phyloP scores from a whole-genome alignment of 2,113 vertebrate genomes.

The Oreotrochilus melanogaster region DNA sequence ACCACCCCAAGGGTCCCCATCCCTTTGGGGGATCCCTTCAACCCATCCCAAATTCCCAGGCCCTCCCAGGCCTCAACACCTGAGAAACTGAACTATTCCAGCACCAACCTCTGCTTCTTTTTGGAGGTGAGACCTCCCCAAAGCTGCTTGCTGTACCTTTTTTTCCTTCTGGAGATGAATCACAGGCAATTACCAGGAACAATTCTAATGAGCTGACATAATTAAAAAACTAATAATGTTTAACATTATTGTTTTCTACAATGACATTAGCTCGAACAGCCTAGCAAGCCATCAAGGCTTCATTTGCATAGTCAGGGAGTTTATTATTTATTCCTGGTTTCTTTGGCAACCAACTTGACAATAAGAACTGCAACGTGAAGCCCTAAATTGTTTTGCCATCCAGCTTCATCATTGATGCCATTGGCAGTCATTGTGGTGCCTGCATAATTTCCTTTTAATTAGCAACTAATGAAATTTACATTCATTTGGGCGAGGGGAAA shows the following conservation, averaged over 20 bases:
- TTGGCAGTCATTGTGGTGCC: conserved; percentile 81
- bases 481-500: conserved; percentile 77
- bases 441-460: conserved; percentile 86
- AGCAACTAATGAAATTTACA: conserved; percentile 83
- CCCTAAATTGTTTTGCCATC: conserved; percentile 78
- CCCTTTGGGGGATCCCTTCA: too few species aligned
- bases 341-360: conserved; percentile 79
- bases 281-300: conserved; percentile 80
- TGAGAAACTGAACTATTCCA: neutral
- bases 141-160: conserved; percentile 65
- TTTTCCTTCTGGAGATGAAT: conserved; percentile 80
- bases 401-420: conserved; percentile 79
- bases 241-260: conserved; percentile 84
- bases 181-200: conserved; percentile 82
- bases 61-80: neutral
- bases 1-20: too few species aligned
- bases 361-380: conserved; percentile 65
- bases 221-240: conserved; percentile 88
- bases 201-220: conserved; percentile 85
- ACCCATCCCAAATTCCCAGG: neutral
- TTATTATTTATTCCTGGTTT: conserved; percentile 80
- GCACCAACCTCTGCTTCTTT: neutral
- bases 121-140: neutral
- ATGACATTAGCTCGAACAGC: conserved; percentile 81
- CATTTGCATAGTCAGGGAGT: conserved; percentile 79